Percentiles rank a stretch among this genome's conserved stretches.
These are phyloP conservation scores for Thumatha senex DNA, from an alignment of 2,888 invertebrate genomes.

Conservation along the genomic window DNA sequence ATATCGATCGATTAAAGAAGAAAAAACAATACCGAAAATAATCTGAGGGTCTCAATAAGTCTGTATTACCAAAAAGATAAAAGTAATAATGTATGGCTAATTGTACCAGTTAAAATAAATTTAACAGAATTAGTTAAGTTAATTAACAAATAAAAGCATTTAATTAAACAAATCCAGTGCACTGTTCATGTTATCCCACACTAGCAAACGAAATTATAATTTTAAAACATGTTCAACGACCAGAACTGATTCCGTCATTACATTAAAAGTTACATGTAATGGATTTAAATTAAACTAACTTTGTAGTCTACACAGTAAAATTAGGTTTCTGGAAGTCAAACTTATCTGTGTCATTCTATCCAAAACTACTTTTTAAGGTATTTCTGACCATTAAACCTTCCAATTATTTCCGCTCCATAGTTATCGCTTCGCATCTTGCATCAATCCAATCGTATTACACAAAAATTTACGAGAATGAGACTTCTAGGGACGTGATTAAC, in stretches of 20 bases:
- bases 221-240: conserved; percentile 57
- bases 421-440: conserved; percentile 69
- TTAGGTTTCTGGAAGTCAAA: conserved; percentile 37
- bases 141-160: conserved; percentile 50
- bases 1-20: not conserved
- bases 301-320: conserved; percentile 40
- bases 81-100: conserved; percentile 28
- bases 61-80: conserved; percentile 19
- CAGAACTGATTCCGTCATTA: conserved; percentile 53
- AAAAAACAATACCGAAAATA: not conserved
- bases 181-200: conserved; percentile 46
- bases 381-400: conserved; percentile 64
- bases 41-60: conserved; percentile 7
- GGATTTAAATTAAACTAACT: conserved; percentile 42
- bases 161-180: conserved; percentile 47
- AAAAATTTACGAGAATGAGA: conserved; percentile 72
- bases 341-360: conserved; percentile 22
- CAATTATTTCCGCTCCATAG: conserved; percentile 69
- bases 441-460: conserved; percentile 74
- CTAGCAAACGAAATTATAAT: conserved; percentile 46
- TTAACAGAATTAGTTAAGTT: conserved; percentile 29
- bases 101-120: conserved; percentile 33
- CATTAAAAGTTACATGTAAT: conserved; percentile 39
- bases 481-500: conserved; percentile 65
- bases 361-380: conserved; percentile 38